Percentiles rank a stretch among this genome's conserved stretches.
Evolutionary conservation across 1,140 invertebrate genomes (phyloP).

Genomic region (Piezodorus guildinii): DNA sequence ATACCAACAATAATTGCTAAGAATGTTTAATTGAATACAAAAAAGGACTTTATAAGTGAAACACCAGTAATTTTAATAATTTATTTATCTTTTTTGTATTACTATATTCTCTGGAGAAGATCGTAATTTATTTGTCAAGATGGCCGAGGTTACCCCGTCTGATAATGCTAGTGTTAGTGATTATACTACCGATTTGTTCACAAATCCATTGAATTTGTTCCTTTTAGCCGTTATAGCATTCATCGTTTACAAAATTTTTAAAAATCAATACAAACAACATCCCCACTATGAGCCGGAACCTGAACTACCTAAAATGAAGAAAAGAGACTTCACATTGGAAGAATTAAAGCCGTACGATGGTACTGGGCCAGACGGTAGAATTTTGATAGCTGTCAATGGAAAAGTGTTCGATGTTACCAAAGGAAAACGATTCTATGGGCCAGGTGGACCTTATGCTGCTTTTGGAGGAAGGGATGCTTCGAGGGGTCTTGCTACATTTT

Average conservation of each 20-base stretch:
- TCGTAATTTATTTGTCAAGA: slow-evolving; percentile 9
- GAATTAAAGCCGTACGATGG: slow-evolving; percentile 83
- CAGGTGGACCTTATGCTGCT: slow-evolving; percentile 83
- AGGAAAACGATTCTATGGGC: slow-evolving; percentile 82
- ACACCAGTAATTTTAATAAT: no score
- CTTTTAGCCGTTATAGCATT: slow-evolving; percentile 63
- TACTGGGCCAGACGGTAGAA: slow-evolving; percentile 64
- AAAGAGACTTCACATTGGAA: slow-evolving; percentile 79
- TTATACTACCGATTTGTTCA: slow-evolving; percentile 53
- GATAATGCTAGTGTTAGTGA: slow-evolving; percentile 28
- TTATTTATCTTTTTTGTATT: no score
- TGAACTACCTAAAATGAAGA: slow-evolving; percentile 68
- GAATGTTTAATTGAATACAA: no score
- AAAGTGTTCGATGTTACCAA: slow-evolving; percentile 92
- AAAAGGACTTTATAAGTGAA: no score
- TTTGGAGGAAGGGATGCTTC: slow-evolving; percentile 93
- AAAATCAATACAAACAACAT: slow-evolving; percentile 42
- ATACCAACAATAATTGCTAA: no score
- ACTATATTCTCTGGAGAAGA: no score
- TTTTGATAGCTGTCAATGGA: slow-evolving; percentile 87
- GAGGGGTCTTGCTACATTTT: slow-evolving; percentile 85
- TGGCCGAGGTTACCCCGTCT: slow-evolving; percentile 1
- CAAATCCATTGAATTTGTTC: slow-evolving; percentile 64
- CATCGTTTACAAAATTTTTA: slow-evolving; percentile 78
- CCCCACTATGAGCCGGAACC: slow-evolving; percentile 37